A percentile compares a stretch with the other conserved stretches of the same genome.
Conservation (phyloP, 2,797 vertebrate genomes). For the Rhabdomys pumilio region DNA sequence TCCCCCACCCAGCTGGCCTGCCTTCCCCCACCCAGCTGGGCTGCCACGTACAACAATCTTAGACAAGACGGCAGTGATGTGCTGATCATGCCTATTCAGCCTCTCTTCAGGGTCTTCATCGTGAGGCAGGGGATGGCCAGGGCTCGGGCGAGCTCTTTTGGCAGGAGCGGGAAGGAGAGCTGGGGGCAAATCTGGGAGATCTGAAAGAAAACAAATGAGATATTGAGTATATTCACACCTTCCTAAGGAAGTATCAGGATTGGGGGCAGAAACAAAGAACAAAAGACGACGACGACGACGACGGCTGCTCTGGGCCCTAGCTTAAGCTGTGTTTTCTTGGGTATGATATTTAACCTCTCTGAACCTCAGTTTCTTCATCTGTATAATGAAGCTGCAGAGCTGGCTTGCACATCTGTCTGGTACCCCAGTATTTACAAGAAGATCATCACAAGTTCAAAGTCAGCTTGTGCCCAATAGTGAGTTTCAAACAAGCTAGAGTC, state of each 20-base stretch:
- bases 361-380: constrained; percentile 30
- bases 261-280: neutral
- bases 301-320: neutral
- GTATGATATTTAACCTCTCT: constrained; percentile 7
- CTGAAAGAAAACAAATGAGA: constrained; percentile 84
- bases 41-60: constrained; percentile 94
- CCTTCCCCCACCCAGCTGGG: neutral
- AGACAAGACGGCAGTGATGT: constrained; percentile 96
- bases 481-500: neutral
- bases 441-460: neutral
- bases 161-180: constrained; percentile 94
- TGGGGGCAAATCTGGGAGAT: constrained; percentile 94
- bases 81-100: constrained; percentile 93
- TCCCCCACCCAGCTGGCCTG: neutral
- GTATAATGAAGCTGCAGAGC: neutral
- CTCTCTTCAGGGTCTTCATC: constrained; percentile 93
- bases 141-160: constrained; percentile 95
- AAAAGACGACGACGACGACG: neutral
- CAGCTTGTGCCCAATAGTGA: neutral
- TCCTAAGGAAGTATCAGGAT: neutral
- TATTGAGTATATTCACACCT: neutral
- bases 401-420: too few relatives aligned
- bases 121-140: constrained; percentile 90
- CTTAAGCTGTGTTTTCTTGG: neutral
- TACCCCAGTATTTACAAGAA: neutral